Conservation (phyloP, 2,888 invertebrate species). For the Clunio marinus region DNA sequence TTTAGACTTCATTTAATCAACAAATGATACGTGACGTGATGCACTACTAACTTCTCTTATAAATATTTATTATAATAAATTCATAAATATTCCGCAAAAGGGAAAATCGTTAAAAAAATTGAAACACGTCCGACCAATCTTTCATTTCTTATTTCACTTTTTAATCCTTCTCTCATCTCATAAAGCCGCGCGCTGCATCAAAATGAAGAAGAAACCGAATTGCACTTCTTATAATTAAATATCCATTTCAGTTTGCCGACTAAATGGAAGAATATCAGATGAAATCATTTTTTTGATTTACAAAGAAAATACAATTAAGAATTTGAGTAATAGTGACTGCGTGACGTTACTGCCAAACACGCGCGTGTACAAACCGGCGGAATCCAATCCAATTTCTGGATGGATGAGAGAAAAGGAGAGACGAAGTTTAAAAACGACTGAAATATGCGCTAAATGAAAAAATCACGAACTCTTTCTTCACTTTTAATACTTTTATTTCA, state of each 20-base stretch:
- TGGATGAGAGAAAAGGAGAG: background rate
- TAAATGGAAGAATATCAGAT: background rate
- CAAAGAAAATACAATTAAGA: background rate
- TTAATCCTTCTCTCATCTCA: too few relatives aligned
- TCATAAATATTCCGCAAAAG: too few relatives aligned
- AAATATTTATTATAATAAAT: too few relatives aligned
- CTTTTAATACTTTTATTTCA: conserved; percentile 16
- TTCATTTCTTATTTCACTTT: conserved; percentile 4
- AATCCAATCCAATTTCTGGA: conserved; percentile 24
- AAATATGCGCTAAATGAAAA: conserved; percentile 31
- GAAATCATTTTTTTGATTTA: background rate
- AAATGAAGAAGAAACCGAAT: background rate
- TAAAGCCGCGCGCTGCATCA: background rate
- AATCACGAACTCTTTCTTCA: conserved; percentile 33
- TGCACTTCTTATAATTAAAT: conserved; percentile 34
- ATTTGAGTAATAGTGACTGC: conserved; percentile 4
- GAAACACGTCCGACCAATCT: conserved; percentile 16
- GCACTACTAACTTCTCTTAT: too few relatives aligned
- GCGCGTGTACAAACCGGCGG: too few relatives aligned
- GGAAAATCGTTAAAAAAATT: too few relatives aligned
- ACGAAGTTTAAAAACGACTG: background rate
- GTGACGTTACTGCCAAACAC: conserved; percentile 22
- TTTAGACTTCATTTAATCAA: too few relatives aligned
- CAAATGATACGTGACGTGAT: too few relatives aligned
- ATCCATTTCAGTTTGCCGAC: conserved; percentile 24